Base-by-base conservation (phyloP, 2,797 vertebrate species). In the Poliocrania exsul region DNA sequence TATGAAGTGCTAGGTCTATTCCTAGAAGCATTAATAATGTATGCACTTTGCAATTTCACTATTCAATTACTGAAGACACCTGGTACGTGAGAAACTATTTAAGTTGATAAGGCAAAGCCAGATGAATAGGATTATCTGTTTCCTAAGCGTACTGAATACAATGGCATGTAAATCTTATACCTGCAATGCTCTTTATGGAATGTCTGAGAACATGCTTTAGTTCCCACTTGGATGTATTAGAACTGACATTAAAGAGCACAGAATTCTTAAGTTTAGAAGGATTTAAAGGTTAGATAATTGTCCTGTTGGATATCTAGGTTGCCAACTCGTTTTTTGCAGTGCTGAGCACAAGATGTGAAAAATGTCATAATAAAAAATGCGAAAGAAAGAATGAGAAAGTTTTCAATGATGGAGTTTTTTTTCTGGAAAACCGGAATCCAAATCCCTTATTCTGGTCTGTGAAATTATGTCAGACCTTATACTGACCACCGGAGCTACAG, bases 41-140 rank as follows among this genome's bases (percentile, higher is more conserved):
- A 88, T 92, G 61, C 25, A 64, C 42, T 84, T 83, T 64, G 61
- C 54, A 90, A 64, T 90, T 95, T 93, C 75, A 88, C 8, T 94
- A 58, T 88, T 88, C 53, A 92, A 83, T 92, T 81, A 72, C 53
- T 67, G 57, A 71, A 89, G 67, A 60, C 5, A 56, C 42, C 60
- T 92, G 56, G 53, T 93, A 73, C 0, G 1, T 62, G 65, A 38
- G 51, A 87, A 91, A 20, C 47, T 86, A 88, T 92, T 90, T 83
- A 79, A 88, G 40, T 81, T 81, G 92, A 81, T 92, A 94, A 86
- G 42, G 66, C 47, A 90, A 92, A 93, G 62, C 77, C 81, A 92
- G 71, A 86, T 88, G 88, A 90, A 92, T 84, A 84, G 62, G 73
- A 86, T 90, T 94, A 86, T 86, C 77, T 86, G 33, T 88, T 95